phyloP scores from a whole-genome alignment of 2,113 vertebrate genomes.

The Nothoprocta pentlandii region DNA sequence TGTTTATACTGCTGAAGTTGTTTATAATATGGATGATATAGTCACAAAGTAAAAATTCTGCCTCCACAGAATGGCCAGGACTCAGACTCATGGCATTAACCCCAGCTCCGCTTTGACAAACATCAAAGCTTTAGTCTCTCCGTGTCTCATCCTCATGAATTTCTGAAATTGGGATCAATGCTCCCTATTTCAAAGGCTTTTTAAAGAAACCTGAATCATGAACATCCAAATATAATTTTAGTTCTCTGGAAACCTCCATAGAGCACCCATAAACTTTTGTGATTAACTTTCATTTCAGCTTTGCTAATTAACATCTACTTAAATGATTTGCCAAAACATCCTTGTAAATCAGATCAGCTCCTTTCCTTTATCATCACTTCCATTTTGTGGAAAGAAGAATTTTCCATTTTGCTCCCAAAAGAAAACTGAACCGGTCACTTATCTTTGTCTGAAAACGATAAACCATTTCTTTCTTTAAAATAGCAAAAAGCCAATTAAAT shows the following conservation, averaged over 20 bases:
- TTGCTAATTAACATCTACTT: not conserved
- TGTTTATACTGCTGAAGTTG: not conserved
- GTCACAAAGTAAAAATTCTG: not conserved
- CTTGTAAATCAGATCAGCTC: not conserved
- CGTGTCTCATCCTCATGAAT: not conserved
- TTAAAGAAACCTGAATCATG: not conserved
- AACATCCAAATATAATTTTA: not conserved
- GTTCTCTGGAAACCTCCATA: not conserved
- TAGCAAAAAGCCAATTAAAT: not conserved
- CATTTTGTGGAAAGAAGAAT: not conserved
- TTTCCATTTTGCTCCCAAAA: not conserved
- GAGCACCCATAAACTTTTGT: not conserved
- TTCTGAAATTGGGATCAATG: not conserved
- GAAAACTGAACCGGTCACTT: not conserved
- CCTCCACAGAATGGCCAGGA: not conserved
- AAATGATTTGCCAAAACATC: not conserved
- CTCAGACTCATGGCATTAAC: not conserved
- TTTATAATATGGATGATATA: not conserved
- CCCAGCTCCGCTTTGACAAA: not conserved
- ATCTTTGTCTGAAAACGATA: not conserved
- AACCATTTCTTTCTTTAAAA: not conserved
- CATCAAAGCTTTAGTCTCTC: not conserved
- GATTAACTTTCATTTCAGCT: not conserved
- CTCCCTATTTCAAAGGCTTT: not conserved
- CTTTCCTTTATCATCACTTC: not conserved